Conservation (phyloP, 2,888 invertebrate species). For the Hesperia comma region DNA sequence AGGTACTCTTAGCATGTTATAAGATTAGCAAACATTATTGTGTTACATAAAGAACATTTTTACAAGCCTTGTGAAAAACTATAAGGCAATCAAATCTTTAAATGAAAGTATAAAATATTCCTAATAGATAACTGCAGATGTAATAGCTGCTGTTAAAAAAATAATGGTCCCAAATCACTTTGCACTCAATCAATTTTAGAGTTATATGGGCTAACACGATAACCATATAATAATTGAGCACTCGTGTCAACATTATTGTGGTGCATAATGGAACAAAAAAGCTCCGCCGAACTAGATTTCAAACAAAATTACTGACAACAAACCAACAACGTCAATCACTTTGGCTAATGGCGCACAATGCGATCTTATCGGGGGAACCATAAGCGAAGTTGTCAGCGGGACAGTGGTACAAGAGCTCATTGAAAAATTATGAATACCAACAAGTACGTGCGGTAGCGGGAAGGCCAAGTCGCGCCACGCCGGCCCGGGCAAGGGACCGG, state of each 20-base stretch:
- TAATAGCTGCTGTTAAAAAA: not conserved
- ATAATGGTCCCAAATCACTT: constrained; percentile 31
- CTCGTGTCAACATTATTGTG: constrained; percentile 65
- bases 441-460: constrained; percentile 42
- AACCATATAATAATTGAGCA: constrained; percentile 55
- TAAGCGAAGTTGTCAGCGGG: constrained; percentile 80
- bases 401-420: constrained; percentile 63
- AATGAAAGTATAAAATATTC: constrained; percentile 14
- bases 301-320: constrained; percentile 82
- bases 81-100: not conserved
- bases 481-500: no score
- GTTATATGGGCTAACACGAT: constrained; percentile 34
- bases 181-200: constrained; percentile 38
- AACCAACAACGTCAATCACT: constrained; percentile 81
- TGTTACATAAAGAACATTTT: no score
- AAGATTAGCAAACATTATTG: no score
- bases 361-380: constrained; percentile 72
- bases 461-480: constrained; percentile 42
- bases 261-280: constrained; percentile 56
- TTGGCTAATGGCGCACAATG: constrained; percentile 77
- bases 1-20: no score
- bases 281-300: constrained; percentile 71
- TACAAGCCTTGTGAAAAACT: not conserved
- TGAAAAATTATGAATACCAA: constrained; percentile 59
- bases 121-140: not conserved